Conservation (phyloP, 1,140 invertebrate species). For the Laodelphax striatellus region DNA sequence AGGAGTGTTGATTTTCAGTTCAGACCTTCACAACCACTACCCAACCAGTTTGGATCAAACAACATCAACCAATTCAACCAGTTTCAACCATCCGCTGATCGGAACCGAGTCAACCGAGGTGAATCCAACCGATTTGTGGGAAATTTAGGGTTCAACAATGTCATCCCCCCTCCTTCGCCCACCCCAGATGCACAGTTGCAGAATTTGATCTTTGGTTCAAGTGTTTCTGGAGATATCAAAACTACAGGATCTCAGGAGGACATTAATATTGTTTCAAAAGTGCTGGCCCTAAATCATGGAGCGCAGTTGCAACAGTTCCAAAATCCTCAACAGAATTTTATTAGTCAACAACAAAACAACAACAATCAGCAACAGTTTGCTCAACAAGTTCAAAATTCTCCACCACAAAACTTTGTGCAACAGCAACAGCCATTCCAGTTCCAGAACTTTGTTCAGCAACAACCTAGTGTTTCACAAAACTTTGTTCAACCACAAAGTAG, state of each 20-base stretch:
- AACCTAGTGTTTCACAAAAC: too few relatives aligned
- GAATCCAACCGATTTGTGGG: constrained; percentile 20
- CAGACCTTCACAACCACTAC: not conserved
- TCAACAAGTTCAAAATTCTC: not conserved
- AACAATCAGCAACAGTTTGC: not conserved
- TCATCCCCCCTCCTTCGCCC: constrained; percentile 21
- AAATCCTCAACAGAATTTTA: not conserved
- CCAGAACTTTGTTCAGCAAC: too few relatives aligned
- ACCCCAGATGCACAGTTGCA: constrained; percentile 48
- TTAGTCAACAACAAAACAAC: not conserved
- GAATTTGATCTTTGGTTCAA: constrained; percentile 47
- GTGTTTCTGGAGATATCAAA: constrained; percentile 39
- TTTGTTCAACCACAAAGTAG: too few relatives aligned
- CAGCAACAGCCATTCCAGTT: too few relatives aligned
- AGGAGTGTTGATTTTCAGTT: constrained; percentile 31
- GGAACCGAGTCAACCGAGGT: constrained; percentile 23
- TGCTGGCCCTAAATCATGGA: constrained; percentile 60
- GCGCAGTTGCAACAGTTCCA: constrained; percentile 15
- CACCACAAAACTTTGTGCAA: too few relatives aligned
- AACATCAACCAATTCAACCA: not conserved
- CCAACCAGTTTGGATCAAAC: constrained; percentile 2
- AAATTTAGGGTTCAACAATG: constrained; percentile 24
- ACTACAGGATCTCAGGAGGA: constrained; percentile 40
- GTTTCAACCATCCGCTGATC: constrained; percentile 27
- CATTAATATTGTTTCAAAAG: constrained; percentile 66